phyloP scores from a whole-genome alignment of 2,113 vertebrate species.

The Sinosuthora webbiana region DNA sequence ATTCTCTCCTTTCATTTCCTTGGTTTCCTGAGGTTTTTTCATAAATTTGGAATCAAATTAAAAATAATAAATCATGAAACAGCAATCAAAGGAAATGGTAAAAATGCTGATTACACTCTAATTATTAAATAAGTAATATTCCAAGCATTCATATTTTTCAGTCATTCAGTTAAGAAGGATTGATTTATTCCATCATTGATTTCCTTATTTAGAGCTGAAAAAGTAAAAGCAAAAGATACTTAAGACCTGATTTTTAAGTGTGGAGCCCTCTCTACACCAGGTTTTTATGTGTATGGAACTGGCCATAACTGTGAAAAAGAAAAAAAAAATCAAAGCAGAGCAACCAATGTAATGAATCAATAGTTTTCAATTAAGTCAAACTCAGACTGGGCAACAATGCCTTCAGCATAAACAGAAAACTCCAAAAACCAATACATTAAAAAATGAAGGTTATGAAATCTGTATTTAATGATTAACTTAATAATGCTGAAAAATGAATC shows the following conservation, averaged over 20 bases:
- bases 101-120: not conserved
- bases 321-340: not conserved
- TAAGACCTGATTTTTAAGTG: not conserved
- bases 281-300: not conserved
- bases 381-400: not conserved
- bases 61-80: not conserved
- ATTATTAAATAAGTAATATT: not conserved
- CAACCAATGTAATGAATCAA: not conserved
- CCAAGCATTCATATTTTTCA: not conserved
- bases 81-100: not conserved
- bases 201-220: not conserved
- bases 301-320: not conserved
- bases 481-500: not conserved
- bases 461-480: not conserved
- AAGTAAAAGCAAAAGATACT: not conserved
- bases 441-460: not conserved
- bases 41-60: not conserved
- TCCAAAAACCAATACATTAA: not conserved
- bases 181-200: not conserved
- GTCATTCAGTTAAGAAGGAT: not conserved
- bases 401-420: not conserved
- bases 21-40: not conserved
- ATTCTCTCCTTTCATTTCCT: not conserved
- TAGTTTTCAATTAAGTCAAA: not conserved
- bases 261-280: not conserved